phyloP scores from a whole-genome alignment of 2,888 invertebrate species.

The Nomada ruficornis region DNA sequence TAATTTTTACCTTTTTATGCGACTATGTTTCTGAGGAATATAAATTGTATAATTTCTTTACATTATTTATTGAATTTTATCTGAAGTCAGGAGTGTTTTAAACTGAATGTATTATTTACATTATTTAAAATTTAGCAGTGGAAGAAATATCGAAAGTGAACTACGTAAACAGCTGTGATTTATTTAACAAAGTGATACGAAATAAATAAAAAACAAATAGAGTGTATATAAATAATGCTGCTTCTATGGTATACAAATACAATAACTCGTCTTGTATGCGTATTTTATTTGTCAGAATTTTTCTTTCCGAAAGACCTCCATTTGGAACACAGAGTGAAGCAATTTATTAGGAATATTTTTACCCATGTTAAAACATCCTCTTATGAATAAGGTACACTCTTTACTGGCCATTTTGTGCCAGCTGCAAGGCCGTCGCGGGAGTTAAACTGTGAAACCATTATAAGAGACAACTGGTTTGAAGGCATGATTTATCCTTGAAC shows the following conservation, averaged over 20 bases:
- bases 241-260: too few species aligned
- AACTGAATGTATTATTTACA: too few species aligned
- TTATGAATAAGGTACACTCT: conserved; percentile 57
- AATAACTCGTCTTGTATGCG: too few species aligned
- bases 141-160: too few species aligned
- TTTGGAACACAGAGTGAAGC: neutral
- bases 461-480: conserved; percentile 64
- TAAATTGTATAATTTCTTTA: neutral
- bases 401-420: conserved; percentile 69
- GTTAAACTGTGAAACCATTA: conserved; percentile 67
- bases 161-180: too few species aligned
- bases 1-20: neutral
- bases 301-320: neutral
- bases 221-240: too few species aligned
- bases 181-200: too few species aligned
- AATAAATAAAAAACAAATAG: too few species aligned
- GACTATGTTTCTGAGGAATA: neutral
- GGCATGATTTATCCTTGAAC: conserved; percentile 68
- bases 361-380: conserved; percentile 50
- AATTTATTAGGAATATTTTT: conserved; percentile 28
- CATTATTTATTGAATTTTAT: neutral
- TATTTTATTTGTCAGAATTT: neutral
- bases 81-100: neutral
- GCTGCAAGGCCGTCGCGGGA: conserved; percentile 63
- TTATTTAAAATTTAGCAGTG: neutral